These are phyloP conservation scores for Mechanitis messenoides DNA, from an alignment of 2,888 invertebrate species.

Conservation along the genomic window DNA sequence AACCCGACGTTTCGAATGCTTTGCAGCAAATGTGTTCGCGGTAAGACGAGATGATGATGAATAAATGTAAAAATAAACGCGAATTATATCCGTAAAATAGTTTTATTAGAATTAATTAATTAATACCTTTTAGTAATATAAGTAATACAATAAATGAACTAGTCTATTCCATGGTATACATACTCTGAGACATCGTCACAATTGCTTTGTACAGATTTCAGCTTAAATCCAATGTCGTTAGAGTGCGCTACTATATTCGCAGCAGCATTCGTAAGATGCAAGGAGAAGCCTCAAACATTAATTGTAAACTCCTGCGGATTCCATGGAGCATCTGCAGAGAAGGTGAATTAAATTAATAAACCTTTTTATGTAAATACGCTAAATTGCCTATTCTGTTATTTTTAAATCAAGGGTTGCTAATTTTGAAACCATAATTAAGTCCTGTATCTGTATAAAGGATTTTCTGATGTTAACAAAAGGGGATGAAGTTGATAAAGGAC, in stretches of 20 bases:
- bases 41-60: no score
- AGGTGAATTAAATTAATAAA: conserved; percentile 39
- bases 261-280: conserved; percentile 75
- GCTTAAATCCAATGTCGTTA: conserved; percentile 78
- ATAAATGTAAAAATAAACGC: no score
- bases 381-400: no score
- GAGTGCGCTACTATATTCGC: conserved; percentile 77
- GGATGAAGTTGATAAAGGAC: no score
- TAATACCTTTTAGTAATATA: not conserved
- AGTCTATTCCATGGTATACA: not conserved
- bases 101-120: not conserved
- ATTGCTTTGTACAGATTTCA: conserved; percentile 59
- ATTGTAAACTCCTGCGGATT: conserved; percentile 76
- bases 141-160: no score
- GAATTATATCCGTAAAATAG: no score
- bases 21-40: no score
- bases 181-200: not conserved
- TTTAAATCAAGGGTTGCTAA: no score
- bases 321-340: conserved; percentile 69
- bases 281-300: conserved; percentile 72
- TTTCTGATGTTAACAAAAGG: no score
- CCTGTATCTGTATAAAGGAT: no score
- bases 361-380: not conserved
- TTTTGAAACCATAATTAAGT: no score
- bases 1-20: no score